These are phyloP conservation scores for Drosophila aff. DNA, from an alignment of 1,140 invertebrate genomes.

Conservation along the genomic window DNA sequence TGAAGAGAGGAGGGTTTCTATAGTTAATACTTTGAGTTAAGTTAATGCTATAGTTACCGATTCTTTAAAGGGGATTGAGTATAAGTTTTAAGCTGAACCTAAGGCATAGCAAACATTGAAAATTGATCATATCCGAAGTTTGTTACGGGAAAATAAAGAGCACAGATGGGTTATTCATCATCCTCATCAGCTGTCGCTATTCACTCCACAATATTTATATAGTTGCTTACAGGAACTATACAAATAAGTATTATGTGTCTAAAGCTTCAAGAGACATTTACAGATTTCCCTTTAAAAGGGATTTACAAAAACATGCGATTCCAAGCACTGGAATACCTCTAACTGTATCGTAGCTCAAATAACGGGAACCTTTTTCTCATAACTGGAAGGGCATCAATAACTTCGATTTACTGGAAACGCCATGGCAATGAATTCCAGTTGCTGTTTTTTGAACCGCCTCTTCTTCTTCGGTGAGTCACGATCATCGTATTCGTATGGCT, in stretches of 20 bases:
- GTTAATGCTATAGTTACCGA: too few relatives aligned
- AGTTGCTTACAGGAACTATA: background rate
- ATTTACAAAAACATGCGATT: background rate
- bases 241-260: background rate
- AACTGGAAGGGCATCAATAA: conserved; percentile 13
- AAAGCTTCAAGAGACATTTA: background rate
- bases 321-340: background rate
- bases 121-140: background rate
- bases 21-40: too few relatives aligned
- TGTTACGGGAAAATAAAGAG: background rate
- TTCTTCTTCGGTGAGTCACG: conserved; percentile 41
- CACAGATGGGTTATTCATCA: background rate
- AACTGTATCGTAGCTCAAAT: background rate
- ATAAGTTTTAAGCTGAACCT: background rate
- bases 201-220: background rate
- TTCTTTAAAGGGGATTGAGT: too few relatives aligned
- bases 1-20: background rate
- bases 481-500: conserved; percentile 72
- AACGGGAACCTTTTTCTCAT: background rate
- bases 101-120: background rate
- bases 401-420: background rate
- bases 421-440: background rate
- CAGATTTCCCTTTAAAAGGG: background rate
- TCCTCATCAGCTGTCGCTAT: background rate
- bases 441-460: background rate